Evolutionary conservation across 2,888 invertebrate species (phyloP).

Genomic region (Adela reaumurella): DNA sequence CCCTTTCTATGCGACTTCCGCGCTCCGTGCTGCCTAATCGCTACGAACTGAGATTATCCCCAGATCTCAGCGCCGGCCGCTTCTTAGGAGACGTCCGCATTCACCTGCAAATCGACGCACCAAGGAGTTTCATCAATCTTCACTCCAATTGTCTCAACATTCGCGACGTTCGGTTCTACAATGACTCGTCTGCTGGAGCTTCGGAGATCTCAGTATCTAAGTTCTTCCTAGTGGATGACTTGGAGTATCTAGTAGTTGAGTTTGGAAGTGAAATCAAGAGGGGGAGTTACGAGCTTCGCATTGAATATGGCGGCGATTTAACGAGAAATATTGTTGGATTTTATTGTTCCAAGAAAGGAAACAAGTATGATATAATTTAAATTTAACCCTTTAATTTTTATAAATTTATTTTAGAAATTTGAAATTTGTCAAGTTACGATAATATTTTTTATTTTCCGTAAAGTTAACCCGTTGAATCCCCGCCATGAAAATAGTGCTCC

Average conservation of each 20-base stretch:
- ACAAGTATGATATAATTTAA: conserved; percentile 34
- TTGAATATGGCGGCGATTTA: conserved; percentile 63
- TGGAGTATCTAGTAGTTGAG: conserved; percentile 34
- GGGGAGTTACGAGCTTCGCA: conserved; percentile 48
- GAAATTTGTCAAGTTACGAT: too few relatives aligned
- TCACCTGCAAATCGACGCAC: conserved; percentile 28
- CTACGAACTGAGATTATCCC: conserved; percentile 31
- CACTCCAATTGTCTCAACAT: conserved; percentile 60
- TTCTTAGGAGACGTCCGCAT: conserved; percentile 37
- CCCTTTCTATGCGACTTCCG: conserved; percentile 28
- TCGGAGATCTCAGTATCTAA: conserved; percentile 23
- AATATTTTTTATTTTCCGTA: too few relatives aligned
- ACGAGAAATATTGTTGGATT: conserved; percentile 68
- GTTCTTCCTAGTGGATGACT: conserved; percentile 24
- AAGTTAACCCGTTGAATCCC: too few relatives aligned
- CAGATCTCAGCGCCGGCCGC: conserved; percentile 25
- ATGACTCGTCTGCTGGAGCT: conserved; percentile 13
- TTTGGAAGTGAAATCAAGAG: conserved; percentile 22
- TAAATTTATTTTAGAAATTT: background rate
- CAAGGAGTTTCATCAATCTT: conserved; percentile 43
- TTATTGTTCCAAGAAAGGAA: conserved; percentile 63
- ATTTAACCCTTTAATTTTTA: conserved; percentile 1
- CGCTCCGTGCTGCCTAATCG: conserved; percentile 28
- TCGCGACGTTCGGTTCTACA: conserved; percentile 27
- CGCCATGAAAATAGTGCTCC: too few relatives aligned